phyloP scores from a whole-genome alignment of 2,797 vertebrate species.

The Mormyrops attenuatus region DNA sequence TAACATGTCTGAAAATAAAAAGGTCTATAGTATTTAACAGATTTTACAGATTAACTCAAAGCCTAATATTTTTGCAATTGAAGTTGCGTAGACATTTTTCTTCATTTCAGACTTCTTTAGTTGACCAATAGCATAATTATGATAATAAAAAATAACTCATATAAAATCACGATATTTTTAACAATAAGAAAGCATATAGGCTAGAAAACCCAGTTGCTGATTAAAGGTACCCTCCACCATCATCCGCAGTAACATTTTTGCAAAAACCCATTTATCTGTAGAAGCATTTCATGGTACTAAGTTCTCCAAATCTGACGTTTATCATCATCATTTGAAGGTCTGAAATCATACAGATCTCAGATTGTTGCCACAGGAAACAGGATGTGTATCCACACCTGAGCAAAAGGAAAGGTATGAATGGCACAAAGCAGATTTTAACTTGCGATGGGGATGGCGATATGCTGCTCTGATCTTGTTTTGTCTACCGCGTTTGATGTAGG shows the following conservation, averaged over 20 bases:
- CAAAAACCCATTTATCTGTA: conserved; percentile 24
- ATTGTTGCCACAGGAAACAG: background rate
- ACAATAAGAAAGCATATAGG: background rate
- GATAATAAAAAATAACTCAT: background rate
- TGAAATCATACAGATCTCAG: background rate
- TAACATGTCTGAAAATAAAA: background rate
- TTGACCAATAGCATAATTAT: background rate
- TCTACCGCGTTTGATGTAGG: background rate
- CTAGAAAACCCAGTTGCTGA: background rate
- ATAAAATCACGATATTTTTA: background rate
- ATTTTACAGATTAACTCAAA: background rate
- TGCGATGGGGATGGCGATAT: background rate
- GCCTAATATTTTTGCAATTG: background rate
- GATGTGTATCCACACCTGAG: conserved; percentile 7
- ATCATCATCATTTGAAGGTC: conserved; percentile 14
- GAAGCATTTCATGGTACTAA: conserved; percentile 8
- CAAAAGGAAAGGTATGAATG: background rate
- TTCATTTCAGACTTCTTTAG: background rate
- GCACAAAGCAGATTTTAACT: conserved; percentile 9
- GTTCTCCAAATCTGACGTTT: conserved; percentile 20
- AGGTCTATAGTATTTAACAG: background rate
- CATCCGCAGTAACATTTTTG: conserved; percentile 21
- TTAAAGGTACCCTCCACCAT: background rate
- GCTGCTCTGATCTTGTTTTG: background rate
- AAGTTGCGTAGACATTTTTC: background rate